Percentiles rank a stretch among this genome's conserved stretches.
phyloP scores from a whole-genome alignment of 2,888 invertebrate genomes.

The Torymus aiolomorphi region DNA sequence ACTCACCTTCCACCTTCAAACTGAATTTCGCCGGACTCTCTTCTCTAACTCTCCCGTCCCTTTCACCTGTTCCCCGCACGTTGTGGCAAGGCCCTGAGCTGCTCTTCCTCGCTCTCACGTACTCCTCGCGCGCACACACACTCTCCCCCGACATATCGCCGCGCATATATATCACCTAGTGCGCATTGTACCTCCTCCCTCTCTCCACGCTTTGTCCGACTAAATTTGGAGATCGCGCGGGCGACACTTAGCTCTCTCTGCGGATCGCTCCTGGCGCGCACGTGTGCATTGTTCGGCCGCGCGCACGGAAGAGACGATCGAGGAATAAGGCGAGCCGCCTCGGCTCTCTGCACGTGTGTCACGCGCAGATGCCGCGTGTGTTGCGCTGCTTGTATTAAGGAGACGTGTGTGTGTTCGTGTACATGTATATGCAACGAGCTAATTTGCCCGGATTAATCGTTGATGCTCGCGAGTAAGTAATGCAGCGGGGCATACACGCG shows the following conservation, averaged over 20 bases:
- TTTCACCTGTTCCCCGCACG: neutral
- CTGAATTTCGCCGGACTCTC: too few species aligned
- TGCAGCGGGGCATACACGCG: too few species aligned
- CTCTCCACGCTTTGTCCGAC: slow-evolving; percentile 8
- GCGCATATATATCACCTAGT: too few species aligned
- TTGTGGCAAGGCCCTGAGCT: neutral
- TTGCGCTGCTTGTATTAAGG: neutral
- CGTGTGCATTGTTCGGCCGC: slow-evolving; percentile 24
- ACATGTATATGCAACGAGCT: neutral
- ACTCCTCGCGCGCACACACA: neutral
- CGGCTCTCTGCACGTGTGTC: slow-evolving; percentile 5
- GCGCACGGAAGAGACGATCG: neutral
- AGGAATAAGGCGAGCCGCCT: neutral
- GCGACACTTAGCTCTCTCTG: slow-evolving; percentile 5
- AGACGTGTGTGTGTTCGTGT: neutral
- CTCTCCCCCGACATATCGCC: too few species aligned
- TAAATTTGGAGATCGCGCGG: slow-evolving; percentile 15
- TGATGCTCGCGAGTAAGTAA: neutral
- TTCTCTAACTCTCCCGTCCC: neutral
- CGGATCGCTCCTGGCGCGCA: neutral
- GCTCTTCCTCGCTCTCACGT: neutral
- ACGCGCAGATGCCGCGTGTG: slow-evolving; percentile 18
- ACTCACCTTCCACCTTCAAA: too few species aligned
- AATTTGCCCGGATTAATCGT: slow-evolving; percentile 35
- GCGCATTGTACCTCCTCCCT: too few species aligned